Evolutionary conservation across 2,888 invertebrate genomes (phyloP).

Genomic region (Amaurobius ferox): DNA sequence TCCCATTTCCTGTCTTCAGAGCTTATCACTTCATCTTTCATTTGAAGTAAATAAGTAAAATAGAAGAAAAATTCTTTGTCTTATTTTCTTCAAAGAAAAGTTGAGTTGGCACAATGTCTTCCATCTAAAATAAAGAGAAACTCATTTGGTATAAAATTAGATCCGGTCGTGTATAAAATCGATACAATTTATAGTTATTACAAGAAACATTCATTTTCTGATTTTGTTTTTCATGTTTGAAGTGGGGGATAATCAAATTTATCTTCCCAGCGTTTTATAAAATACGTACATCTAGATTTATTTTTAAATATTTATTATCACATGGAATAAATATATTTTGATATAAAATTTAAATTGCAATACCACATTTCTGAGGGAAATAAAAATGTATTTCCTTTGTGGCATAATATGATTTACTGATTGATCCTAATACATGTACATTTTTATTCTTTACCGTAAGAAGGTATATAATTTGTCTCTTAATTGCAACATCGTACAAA

Average conservation of each 20-base stretch:
- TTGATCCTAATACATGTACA: too few species aligned
- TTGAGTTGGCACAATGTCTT: not conserved
- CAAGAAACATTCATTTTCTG: not conserved
- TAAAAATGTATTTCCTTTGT: too few species aligned
- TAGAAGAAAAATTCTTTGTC: not conserved
- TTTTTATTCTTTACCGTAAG: too few species aligned
- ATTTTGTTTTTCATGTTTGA: not conserved
- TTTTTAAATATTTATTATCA: too few species aligned
- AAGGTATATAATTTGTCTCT: too few species aligned
- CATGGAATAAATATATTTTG: too few species aligned
- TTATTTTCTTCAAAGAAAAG: conserved; percentile 11
- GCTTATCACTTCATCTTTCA: not conserved
- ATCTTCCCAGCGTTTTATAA: too few species aligned
- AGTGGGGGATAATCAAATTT: not conserved
- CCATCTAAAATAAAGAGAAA: not conserved
- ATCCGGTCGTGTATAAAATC: not conserved
- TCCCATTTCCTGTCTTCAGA: not conserved
- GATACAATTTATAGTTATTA: not conserved
- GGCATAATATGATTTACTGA: too few species aligned
- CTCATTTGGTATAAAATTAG: not conserved
- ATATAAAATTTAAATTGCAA: too few species aligned
- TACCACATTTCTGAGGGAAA: too few species aligned
- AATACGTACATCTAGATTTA: too few species aligned
- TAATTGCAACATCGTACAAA: too few species aligned
- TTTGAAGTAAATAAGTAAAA: conserved; percentile 2